Percentiles rank a stretch among this genome's conserved stretches.
These are phyloP conservation scores for Ascidia mentula DNA, from an alignment of 23 tunicate species.

Conservation along the genomic window DNA sequence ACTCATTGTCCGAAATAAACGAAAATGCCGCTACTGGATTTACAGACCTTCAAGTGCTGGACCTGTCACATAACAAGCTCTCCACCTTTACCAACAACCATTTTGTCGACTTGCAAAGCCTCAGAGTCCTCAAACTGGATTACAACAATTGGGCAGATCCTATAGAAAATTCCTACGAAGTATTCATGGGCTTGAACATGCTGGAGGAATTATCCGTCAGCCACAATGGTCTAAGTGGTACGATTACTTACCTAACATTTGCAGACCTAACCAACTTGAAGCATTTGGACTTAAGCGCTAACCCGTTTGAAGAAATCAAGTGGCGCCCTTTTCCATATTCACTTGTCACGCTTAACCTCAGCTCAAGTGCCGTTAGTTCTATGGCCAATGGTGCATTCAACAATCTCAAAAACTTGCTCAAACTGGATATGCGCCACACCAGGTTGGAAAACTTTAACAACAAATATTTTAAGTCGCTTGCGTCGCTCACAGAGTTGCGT, in stretches of 20 bases:
- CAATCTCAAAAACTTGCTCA: background rate
- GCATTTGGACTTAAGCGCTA: slow-evolving; percentile 42
- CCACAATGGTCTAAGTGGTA: background rate
- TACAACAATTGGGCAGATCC: background rate
- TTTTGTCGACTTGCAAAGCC: background rate
- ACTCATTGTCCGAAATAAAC: background rate
- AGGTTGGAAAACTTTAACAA: background rate
- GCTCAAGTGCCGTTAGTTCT: background rate
- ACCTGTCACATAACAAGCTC: slow-evolving; percentile 30
- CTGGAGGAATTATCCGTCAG: slow-evolving; percentile 27
- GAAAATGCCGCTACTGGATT: background rate
- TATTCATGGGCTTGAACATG: slow-evolving; percentile 8
- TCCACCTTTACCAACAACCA: background rate
- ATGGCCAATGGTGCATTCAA: background rate
- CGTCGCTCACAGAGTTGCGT: background rate
- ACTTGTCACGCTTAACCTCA: background rate
- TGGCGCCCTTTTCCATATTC: background rate
- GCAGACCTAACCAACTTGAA: background rate
- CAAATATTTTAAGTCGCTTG: background rate
- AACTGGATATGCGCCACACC: slow-evolving; percentile 17
- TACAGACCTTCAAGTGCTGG: slow-evolving; percentile 1
- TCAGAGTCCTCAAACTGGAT: slow-evolving; percentile 24
- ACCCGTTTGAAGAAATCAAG: slow-evolving; percentile 11
- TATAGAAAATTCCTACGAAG: background rate
- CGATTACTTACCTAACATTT: background rate